Base-by-base conservation (phyloP, 2,113 vertebrate genomes). In the Lampris incognitus region DNA sequence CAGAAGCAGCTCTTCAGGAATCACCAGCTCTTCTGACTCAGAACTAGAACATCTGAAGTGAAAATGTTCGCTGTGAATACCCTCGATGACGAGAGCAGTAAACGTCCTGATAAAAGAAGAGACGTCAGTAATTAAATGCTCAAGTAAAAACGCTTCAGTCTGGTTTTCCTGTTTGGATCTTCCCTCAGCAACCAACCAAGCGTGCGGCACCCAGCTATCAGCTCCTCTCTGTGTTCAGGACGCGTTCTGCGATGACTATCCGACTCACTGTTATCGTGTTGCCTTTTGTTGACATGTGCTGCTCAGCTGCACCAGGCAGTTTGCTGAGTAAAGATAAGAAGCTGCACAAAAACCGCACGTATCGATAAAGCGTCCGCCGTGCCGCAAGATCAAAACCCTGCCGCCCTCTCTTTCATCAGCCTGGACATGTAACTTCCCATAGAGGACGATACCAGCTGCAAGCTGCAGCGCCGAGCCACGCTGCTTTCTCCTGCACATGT, bases 351-450 rank as follows among this genome's bases (percentile, higher is more conserved):
- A 61, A 5, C 50, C 13, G 67, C 69, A 36, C 36, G 55, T 70
- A 63, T 58, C 42, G 61, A 58, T 67, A 62, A 24, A 0, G 24
- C 24, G 24, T 24, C 24, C 24, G 24, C 24, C 24, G 24, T 24
- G 24, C 24, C 24, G 71, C 64, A 66, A 87, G 80, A 88, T 84
- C 84, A 81, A 83, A 88, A 24, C 24, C 24, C 24, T 24, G 84
- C 80, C 56, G 61, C 57, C 77, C 67, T 77, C 49, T 41, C 73
- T 88, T 88, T 85, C 69, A 86, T 86, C 71, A 62, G 48, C 6
- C 82, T 83, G 82, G 85, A 85, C 85, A 88, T 88, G 66, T 81
- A 69, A 90, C 86, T 86, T 85, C 44, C 76, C 39, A 69, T 55
- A 84, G 83, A 85, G 82, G 71, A 75, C 13, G 57, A 70, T 84